Evolutionary conservation across 2,797 vertebrate genomes (phyloP).

Genomic region (Acanthopagrus latus): DNA sequence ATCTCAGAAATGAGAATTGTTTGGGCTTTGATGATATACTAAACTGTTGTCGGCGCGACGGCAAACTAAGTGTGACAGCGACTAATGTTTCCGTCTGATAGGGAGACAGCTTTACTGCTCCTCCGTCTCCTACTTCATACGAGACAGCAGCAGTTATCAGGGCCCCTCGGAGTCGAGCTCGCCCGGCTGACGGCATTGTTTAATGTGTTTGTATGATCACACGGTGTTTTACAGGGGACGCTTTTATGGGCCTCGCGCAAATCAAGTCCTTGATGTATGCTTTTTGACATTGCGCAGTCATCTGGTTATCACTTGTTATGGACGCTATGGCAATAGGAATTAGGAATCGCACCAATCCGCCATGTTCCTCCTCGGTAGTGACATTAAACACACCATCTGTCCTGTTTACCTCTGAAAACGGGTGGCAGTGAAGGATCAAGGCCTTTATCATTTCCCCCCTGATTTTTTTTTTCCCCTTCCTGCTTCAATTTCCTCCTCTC

Average conservation of each 20-base stretch:
- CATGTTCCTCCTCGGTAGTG: neutral
- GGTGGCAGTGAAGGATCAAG: slow-evolving; percentile 44
- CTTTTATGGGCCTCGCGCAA: slow-evolving; percentile 50
- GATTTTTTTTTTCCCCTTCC: slow-evolving; percentile 44
- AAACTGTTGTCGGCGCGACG: slow-evolving; percentile 67
- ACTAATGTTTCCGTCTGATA: slow-evolving; percentile 79
- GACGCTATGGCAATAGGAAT: slow-evolving; percentile 36
- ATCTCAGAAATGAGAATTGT: slow-evolving; percentile 65
- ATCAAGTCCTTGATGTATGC: slow-evolving; percentile 48
- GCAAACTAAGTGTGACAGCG: slow-evolving; percentile 73
- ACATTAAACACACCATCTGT: slow-evolving; percentile 25
- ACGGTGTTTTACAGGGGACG: slow-evolving; percentile 49
- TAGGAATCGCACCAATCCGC: slow-evolving; percentile 20
- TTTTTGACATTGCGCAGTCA: slow-evolving; percentile 35
- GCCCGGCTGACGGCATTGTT: slow-evolving; percentile 63
- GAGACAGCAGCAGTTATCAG: slow-evolving; percentile 66
- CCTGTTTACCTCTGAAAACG: slow-evolving; percentile 35
- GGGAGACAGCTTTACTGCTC: slow-evolving; percentile 69
- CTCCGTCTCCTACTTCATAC: slow-evolving; percentile 66
- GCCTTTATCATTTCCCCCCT: slow-evolving; percentile 36
- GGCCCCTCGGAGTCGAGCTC: slow-evolving; percentile 52
- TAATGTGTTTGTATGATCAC: slow-evolving; percentile 68
- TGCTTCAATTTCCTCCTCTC: slow-evolving; percentile 23
- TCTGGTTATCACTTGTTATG: slow-evolving; percentile 44
- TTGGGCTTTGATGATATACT: slow-evolving; percentile 77